phyloP scores from a whole-genome alignment of 1,140 invertebrate genomes.

The Neodiprion lecontei region DNA sequence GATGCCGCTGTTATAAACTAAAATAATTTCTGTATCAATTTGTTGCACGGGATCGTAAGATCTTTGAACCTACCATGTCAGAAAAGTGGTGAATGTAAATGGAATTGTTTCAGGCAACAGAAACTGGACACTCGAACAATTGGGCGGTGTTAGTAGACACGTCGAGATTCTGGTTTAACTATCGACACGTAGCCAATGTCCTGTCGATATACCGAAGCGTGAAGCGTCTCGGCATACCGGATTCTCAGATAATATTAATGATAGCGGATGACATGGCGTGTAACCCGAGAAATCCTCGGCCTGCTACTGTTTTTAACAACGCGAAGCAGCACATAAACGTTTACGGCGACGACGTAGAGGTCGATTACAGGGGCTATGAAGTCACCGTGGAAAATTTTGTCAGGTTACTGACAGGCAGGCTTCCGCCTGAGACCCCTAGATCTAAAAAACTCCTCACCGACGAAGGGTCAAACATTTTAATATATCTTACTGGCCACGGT shows the following conservation, averaged over 20 bases:
- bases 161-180: constrained; percentile 99
- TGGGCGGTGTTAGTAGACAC: constrained; percentile 99
- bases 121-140: constrained; percentile 90
- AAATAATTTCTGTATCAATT: too few species aligned
- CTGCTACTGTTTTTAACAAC: constrained; percentile 98
- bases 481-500: constrained; percentile 97
- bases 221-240: constrained; percentile 96
- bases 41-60: too few species aligned
- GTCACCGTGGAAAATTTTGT: constrained; percentile 99
- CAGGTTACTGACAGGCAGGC: constrained; percentile 89
- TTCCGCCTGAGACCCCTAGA: constrained; percentile 88
- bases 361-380: constrained; percentile 98
- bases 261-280: constrained; percentile 99
- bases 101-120: constrained; percentile 45
- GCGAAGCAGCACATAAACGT: constrained; percentile 98
- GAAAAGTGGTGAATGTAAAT: too few species aligned
- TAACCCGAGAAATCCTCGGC: constrained; percentile 95
- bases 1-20: too few species aligned
- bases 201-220: constrained; percentile 98
- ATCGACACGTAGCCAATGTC: constrained; percentile 98
- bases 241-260: constrained; percentile 97
- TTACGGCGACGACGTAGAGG: constrained; percentile 99
- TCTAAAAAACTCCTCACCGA: constrained; percentile 96
- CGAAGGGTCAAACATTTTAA: constrained; percentile 96
- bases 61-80: too few species aligned